Conservation (phyloP, 2,113 vertebrate genomes). For the Tiliqua scincoides region DNA sequence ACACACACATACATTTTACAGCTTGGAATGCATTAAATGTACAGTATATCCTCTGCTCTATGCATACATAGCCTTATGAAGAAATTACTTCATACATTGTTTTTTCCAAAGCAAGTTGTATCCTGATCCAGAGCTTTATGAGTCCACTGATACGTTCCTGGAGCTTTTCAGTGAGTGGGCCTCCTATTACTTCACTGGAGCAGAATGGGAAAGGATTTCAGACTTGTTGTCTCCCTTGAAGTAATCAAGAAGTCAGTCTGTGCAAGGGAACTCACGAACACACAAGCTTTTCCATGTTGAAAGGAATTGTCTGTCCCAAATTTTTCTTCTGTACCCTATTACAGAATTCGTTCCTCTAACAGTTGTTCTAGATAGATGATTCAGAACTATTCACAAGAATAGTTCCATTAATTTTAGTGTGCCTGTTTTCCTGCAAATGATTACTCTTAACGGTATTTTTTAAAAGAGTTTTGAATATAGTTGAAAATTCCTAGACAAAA, state of each 20-base stretch:
- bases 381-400: not conserved
- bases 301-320: not conserved
- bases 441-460: not conserved
- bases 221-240: not conserved
- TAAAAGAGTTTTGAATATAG: constrained; percentile 22
- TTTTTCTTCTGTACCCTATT: not conserved
- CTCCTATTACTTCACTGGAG: not conserved
- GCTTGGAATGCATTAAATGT: constrained; percentile 13
- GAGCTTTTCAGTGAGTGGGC: not conserved
- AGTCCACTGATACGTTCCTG: not conserved
- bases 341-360: not conserved
- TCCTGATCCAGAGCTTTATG: not conserved
- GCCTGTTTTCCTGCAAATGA: not conserved
- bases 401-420: not conserved
- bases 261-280: not conserved
- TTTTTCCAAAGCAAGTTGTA: constrained; percentile 12
- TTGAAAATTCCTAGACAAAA: constrained; percentile 39
- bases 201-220: not conserved
- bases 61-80: not conserved
- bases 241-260: not conserved
- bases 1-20: constrained; percentile 26
- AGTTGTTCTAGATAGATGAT: not conserved
- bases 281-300: not conserved
- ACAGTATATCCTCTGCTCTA: constrained; percentile 21
- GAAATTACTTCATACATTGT: constrained; percentile 26